phyloP scores from a whole-genome alignment of 1,140 invertebrate genomes.

The Drosophila busckii region DNA sequence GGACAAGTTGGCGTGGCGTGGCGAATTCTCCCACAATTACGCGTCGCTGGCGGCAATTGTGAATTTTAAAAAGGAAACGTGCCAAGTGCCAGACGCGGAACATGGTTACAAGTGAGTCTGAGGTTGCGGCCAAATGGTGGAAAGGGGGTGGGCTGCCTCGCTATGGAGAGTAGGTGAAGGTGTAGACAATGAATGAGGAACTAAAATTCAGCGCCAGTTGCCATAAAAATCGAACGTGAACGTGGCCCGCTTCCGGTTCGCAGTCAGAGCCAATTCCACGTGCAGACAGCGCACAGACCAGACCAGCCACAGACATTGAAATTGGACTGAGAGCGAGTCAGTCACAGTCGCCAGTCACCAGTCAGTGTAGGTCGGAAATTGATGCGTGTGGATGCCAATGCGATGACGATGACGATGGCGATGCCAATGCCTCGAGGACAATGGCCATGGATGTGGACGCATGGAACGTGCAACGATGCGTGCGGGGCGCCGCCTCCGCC shows the following conservation, averaged over 20 bases:
- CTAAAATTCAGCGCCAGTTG: slow-evolving; percentile 49
- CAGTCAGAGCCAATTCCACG: slow-evolving; percentile 31
- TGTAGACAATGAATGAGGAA: slow-evolving; percentile 67
- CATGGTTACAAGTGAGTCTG: background rate
- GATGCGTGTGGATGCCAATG: slow-evolving; percentile 44
- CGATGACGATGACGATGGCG: slow-evolving; percentile 1
- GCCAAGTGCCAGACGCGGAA: slow-evolving; percentile 48
- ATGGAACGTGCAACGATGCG: slow-evolving; percentile 59
- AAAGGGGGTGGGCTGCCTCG: background rate
- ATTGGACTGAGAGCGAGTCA: slow-evolving; percentile 24
- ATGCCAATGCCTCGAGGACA: slow-evolving; percentile 48
- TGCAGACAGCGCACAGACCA: slow-evolving; percentile 63
- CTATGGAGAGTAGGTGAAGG: slow-evolving; percentile 14
- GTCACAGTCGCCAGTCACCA: too few species aligned
- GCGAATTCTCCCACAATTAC: slow-evolving; percentile 74
- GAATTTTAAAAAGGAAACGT: slow-evolving; percentile 77
- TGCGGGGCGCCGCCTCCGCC: slow-evolving; percentile 16
- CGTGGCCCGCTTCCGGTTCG: slow-evolving; percentile 46
- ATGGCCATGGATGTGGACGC: slow-evolving; percentile 41
- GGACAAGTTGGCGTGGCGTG: slow-evolving; percentile 63
- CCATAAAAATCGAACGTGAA: slow-evolving; percentile 73
- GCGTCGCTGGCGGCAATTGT: slow-evolving; percentile 64
- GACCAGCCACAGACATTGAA: slow-evolving; percentile 40
- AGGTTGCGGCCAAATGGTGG: background rate
- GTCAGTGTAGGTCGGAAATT: slow-evolving; percentile 63